Percentiles rank a stretch among this genome's conserved stretches.
Conservation (phyloP, 1,140 invertebrate species). For the Zaprionus vittiger region DNA sequence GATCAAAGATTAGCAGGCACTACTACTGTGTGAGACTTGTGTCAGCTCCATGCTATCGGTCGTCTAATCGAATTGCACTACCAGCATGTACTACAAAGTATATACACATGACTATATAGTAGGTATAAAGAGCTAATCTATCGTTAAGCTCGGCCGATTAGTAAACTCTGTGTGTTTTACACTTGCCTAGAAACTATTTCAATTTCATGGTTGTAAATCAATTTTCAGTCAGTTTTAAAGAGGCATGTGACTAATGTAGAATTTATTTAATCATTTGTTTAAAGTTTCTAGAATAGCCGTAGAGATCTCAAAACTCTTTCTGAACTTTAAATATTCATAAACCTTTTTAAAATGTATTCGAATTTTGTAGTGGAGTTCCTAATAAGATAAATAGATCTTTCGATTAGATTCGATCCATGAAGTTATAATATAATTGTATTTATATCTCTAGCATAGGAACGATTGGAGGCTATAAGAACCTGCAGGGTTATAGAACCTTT, state of each 20-base stretch:
- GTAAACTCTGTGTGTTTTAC: not conserved
- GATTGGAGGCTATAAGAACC: no score
- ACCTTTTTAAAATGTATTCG: no score
- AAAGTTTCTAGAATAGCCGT: not conserved
- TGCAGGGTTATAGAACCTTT: no score
- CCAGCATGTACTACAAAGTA: not conserved
- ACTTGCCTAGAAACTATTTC: constrained; percentile 1
- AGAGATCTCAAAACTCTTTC: not conserved
- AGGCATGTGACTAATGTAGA: not conserved
- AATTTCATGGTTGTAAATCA: constrained; percentile 2
- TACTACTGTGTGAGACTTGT: not conserved
- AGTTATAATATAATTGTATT: no score
- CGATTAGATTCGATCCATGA: no score
- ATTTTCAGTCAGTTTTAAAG: not conserved
- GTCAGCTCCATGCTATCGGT: not conserved
- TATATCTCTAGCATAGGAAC: no score
- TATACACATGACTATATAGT: not conserved
- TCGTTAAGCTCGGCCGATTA: constrained; percentile 15
- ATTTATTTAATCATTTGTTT: not conserved
- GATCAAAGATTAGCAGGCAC: constrained; percentile 12
- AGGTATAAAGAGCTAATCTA: constrained; percentile 18
- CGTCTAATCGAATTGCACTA: constrained; percentile 8
- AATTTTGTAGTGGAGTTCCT: no score
- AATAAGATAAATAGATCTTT: no score
- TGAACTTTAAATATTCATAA: not conserved